Evolutionary conservation across 2,113 vertebrate species (phyloP), one percentile per base, ranked within the genome.

Genomic region (Pheucticus melanocephalus): DNA sequence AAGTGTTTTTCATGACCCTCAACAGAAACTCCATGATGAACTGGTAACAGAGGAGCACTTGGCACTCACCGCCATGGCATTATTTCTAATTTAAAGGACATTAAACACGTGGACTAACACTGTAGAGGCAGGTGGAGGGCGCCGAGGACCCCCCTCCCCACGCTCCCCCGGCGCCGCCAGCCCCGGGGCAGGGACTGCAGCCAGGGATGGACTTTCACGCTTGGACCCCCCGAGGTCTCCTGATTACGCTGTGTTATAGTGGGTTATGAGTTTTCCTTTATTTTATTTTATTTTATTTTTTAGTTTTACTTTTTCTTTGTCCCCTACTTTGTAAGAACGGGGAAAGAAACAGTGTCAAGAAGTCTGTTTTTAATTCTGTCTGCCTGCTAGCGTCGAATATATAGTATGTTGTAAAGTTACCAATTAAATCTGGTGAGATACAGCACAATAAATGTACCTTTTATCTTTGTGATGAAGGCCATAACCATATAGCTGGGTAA

Each of bases 11-110:
- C 98, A 99, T 99, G 99, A 99, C 99, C 92, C 98, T 99, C 96
- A 99, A 99, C 98, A 99, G 99, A 98, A 99, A 99, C 98, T 99
- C 99, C 98, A 99, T 99, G 99, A 99, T 99, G 99, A 99, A 99
- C 98, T 99, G 99, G 99, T 99, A 99, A 99, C 97, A 92, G 96
- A 95, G 97, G 95, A 97, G 95, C 96, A 97, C 97, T 97, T 97
- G 97, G 97, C 96, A 96, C 97, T 98, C 97, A 89, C 97, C 96
- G n/a, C 96, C 97, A 97, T 97, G 98, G 97, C 97, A 96, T 98
- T 98, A 96, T 98, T 97, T 98, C 97, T 98, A 97, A 98, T 97
- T 97, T 97, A 97, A 98, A 97, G 97, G 97, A 97, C 98, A 64
- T 96, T 97, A 94, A 97, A 97, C 96, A 84, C 95, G 53, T 97